Evolutionary conservation across 2,113 vertebrate species (phyloP), one percentile per base, ranked within the genome.

Genomic region (Scartelaos histophorus): DNA sequence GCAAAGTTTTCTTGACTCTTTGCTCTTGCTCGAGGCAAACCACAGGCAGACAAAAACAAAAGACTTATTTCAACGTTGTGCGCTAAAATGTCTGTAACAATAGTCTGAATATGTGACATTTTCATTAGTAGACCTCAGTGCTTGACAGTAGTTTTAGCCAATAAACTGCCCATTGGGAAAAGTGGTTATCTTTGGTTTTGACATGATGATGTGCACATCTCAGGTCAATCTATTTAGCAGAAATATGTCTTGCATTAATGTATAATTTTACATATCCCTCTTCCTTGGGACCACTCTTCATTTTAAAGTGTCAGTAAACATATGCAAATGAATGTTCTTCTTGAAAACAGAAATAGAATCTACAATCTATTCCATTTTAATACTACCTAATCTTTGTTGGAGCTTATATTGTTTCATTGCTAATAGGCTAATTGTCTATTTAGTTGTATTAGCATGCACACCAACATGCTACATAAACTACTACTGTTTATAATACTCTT

Each of bases 1-100:
- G 57, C 25, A 46, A 24, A 34, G 70, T 69, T 70, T 11, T 43
- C 75, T 49, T 67, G 70, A 79, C 70, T 61, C 53, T 46, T 12
- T 57, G 19, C 69, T 69, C 17, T 71, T 70, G 29, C 70, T 57
- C 1, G 15, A 22, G 60, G 73, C 68, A 24, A 17, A 58, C 46
- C 19, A 66, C 35, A 69, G 53, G 70, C 34, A 56, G 19, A 17
- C 60, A n/a, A 58, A 64, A 57, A 58, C 56, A 71, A 60, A 61
- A 16, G 43, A 70, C 0, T 16, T 6, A 46, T 45, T 9, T 43
- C 13, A 49, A 15, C 49, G 4, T 53, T 47, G 46, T 17, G 10
- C 21, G 1, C 0, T 19, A 25, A 58, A 58, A 22, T 15, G 51
- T 1, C 19, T 21, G 6, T n/a, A 12, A 12, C 16, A 29, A 61